These are phyloP conservation scores for Notothenia rossii DNA, from an alignment of 2,113 vertebrate species.

Conservation along the genomic window DNA sequence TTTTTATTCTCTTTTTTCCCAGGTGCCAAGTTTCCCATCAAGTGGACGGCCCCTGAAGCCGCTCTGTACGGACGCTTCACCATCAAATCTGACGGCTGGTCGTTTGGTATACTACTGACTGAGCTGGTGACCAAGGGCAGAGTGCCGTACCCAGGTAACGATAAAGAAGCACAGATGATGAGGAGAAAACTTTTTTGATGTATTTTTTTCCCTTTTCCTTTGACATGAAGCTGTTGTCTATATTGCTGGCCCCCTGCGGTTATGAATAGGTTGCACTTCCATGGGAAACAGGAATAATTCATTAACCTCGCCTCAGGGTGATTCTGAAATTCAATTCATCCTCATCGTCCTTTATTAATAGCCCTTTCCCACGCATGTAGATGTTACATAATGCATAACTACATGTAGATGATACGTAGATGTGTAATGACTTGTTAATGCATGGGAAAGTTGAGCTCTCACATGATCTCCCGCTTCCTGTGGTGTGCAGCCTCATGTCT, in stretches of 20 bases:
- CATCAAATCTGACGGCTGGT: constrained; percentile 98
- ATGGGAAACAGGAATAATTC: not conserved
- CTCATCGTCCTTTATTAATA: constrained; percentile 14
- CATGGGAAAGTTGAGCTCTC: constrained; percentile 42
- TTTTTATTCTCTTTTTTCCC: constrained; percentile 7
- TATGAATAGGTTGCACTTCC: not conserved
- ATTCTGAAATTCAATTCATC: not conserved
- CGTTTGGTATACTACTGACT: constrained; percentile 97
- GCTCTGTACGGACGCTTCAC: constrained; percentile 98
- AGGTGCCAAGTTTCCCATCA: constrained; percentile 99
- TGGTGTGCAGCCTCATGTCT: constrained; percentile 2
- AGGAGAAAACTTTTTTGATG: not conserved
- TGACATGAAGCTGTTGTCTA: not conserved
- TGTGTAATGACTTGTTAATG: constrained; percentile 33
- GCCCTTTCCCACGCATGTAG: constrained; percentile 21
- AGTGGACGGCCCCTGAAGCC: constrained; percentile 98
- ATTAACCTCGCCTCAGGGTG: not conserved
- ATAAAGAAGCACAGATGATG: not conserved
- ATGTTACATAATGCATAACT: constrained; percentile 18
- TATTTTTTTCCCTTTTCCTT: not conserved
- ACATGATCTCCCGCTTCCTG: not conserved
- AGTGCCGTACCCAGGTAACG: constrained; percentile 96
- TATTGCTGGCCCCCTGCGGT: not conserved
- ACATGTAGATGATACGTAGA: constrained; percentile 18
- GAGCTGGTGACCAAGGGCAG: constrained; percentile 97